Conservation (phyloP, 1,140 invertebrate genomes). For the Protaetia brevitarsis region DNA sequence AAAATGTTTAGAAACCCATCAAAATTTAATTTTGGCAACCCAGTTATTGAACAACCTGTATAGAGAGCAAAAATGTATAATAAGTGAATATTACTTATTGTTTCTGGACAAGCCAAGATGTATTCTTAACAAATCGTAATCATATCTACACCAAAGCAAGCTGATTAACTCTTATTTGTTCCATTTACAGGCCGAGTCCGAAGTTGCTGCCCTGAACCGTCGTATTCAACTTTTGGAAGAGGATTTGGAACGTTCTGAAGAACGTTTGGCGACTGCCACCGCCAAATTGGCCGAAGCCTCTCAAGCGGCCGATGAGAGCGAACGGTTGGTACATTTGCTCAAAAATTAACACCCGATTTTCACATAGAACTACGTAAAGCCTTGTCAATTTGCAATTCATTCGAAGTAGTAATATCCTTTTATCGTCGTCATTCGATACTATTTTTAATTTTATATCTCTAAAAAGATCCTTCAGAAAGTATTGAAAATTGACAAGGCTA, state of each 20-base stretch:
- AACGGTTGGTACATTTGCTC: conserved; percentile 76
- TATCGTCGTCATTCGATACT: background rate
- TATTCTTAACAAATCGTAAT: too few species aligned
- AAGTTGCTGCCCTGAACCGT: conserved; percentile 96
- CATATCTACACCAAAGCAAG: background rate
- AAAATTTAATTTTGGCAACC: too few species aligned
- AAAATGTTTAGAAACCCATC: too few species aligned
- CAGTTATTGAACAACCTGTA: too few species aligned
- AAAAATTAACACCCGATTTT: background rate
- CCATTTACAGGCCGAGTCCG: conserved; percentile 88
- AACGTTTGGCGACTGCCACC: conserved; percentile 93
- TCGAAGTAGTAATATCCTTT: too few species aligned
- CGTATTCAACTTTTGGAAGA: conserved; percentile 98
- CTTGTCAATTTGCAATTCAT: background rate
- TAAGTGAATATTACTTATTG: too few species aligned
- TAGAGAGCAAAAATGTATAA: too few species aligned
- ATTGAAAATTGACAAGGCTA: background rate
- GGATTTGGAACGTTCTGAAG: conserved; percentile 97
- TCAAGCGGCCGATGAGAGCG: conserved; percentile 98
- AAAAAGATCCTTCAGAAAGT: background rate
- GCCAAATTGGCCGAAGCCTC: conserved; percentile 98
- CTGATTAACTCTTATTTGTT: conserved; percentile 23
- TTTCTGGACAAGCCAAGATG: too few species aligned
- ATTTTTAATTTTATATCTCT: background rate
- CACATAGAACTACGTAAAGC: too few species aligned